phyloP scores from a whole-genome alignment of 2,113 vertebrate genomes.

The Forbesichthys agassizii region DNA sequence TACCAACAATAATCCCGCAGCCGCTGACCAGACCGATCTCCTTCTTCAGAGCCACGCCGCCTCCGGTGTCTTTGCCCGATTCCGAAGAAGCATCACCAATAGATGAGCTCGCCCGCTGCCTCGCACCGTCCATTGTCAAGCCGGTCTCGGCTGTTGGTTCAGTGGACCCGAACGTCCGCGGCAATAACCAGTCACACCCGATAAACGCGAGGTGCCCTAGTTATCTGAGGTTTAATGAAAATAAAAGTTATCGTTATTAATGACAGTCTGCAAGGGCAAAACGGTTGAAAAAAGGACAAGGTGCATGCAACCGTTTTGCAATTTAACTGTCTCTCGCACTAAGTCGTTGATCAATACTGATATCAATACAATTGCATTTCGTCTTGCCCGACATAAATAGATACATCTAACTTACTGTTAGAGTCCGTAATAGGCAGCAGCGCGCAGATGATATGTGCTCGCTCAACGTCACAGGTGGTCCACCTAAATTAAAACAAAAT shows the following conservation, averaged over 20 bases:
- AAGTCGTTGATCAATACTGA: too few species aligned
- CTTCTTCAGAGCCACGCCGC: constrained; percentile 87
- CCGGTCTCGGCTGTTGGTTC: neutral
- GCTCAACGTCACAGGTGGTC: constrained; percentile 8
- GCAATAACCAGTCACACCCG: neutral
- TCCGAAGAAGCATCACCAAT: constrained; percentile 56
- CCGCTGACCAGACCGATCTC: constrained; percentile 91
- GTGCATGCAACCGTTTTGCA: too few species aligned
- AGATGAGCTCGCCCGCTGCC: constrained; percentile 69
- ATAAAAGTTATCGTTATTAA: constrained; percentile 27
- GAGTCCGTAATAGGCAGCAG: too few species aligned
- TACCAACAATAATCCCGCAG: constrained; percentile 91
- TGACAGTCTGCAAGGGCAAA: constrained; percentile 2
- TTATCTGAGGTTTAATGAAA: constrained; percentile 16
- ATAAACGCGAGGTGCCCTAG: neutral
- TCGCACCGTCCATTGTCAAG: constrained; percentile 79
- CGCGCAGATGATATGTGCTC: too few species aligned
- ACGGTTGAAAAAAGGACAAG: too few species aligned
- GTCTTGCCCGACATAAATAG: too few species aligned
- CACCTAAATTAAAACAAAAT: neutral
- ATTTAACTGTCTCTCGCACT: too few species aligned
- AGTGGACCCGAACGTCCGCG: too few species aligned
- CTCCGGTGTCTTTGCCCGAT: constrained; percentile 43
- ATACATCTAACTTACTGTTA: too few species aligned
- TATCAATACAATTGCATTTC: too few species aligned